Conservation (phyloP, 2,113 vertebrate genomes). For the Xiphophorus maculatus region DNA sequence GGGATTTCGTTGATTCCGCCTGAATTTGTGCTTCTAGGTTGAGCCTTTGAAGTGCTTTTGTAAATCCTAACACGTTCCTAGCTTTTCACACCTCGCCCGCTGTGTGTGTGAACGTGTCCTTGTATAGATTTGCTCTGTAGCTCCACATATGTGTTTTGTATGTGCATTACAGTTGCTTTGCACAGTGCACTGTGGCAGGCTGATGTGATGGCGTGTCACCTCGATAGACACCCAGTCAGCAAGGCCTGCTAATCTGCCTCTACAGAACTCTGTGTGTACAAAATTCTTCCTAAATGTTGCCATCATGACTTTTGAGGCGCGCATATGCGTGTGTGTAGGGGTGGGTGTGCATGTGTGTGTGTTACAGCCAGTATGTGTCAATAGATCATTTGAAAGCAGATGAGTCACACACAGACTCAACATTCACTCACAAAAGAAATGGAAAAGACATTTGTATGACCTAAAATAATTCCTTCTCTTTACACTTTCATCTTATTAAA, state of each 20-base stretch:
- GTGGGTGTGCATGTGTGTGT: constrained; percentile 49
- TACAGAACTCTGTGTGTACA: constrained; percentile 51
- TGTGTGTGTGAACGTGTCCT: constrained; percentile 21
- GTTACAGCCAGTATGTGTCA: constrained; percentile 42
- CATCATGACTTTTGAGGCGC: constrained; percentile 11
- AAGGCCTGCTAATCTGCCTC: constrained; percentile 54
- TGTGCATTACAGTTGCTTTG: constrained; percentile 4
- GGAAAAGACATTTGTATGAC: constrained; percentile 16
- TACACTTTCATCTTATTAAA: constrained; percentile 56
- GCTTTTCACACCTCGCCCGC: constrained; percentile 42
- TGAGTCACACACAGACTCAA: constrained; percentile 32
- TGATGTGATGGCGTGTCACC: constrained; percentile 64
- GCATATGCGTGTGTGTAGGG: constrained; percentile 28
- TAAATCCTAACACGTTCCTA: constrained; percentile 14
- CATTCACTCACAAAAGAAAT: constrained; percentile 18
- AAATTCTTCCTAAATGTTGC: constrained; percentile 19
- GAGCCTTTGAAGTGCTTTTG: constrained; percentile 30
- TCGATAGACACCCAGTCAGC: constrained; percentile 49
- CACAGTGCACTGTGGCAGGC: constrained; percentile 33
- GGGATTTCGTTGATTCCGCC: constrained; percentile 48
- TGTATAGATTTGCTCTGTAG: constrained; percentile 18
- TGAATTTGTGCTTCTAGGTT: constrained; percentile 25
- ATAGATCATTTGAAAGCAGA: constrained; percentile 31
- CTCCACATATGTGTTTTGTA: neutral
- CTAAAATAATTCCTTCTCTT: constrained; percentile 32